These are phyloP conservation scores for Rhynchonycteris naso DNA, from an alignment of 2,797 vertebrate genomes.

Conservation along the genomic window DNA sequence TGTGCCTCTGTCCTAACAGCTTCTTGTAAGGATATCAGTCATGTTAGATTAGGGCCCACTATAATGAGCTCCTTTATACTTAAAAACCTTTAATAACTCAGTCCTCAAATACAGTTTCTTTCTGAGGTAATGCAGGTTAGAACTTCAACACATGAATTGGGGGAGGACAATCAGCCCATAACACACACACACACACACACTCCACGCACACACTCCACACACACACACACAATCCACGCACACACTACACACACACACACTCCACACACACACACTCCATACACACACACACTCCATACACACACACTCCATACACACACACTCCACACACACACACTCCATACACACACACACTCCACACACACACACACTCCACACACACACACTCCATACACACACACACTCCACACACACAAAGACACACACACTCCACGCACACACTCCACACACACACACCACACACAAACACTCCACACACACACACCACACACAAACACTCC, in stretches of 20 bases:
- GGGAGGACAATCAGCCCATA: neutral
- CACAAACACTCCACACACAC: too few relatives aligned
- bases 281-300: neutral
- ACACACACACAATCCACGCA: neutral
- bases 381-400: too few relatives aligned
- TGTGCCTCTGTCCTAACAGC: neutral
- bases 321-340: rapidly evolving
- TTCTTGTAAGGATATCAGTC: neutral
- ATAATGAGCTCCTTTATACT: neutral
- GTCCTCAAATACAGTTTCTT: neutral
- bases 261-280: too few relatives aligned
- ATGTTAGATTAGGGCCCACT: neutral
- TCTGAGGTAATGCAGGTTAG: neutral
- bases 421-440: too few relatives aligned
- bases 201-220: neutral
- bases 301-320: too few relatives aligned
- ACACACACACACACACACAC: rapidly evolving
- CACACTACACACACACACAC: rapidly evolving
- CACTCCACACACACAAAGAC: too few relatives aligned
- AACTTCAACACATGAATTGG: neutral
- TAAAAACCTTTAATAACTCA: conserved; percentile 18
- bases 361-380: too few relatives aligned
- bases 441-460: too few relatives aligned
- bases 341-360: too few relatives aligned
- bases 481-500: neutral